A percentile compares a stretch with the other conserved stretches of the same genome.
Conservation (phyloP, 2,888 invertebrate species). For the Tetramorium bicarinatum region DNA sequence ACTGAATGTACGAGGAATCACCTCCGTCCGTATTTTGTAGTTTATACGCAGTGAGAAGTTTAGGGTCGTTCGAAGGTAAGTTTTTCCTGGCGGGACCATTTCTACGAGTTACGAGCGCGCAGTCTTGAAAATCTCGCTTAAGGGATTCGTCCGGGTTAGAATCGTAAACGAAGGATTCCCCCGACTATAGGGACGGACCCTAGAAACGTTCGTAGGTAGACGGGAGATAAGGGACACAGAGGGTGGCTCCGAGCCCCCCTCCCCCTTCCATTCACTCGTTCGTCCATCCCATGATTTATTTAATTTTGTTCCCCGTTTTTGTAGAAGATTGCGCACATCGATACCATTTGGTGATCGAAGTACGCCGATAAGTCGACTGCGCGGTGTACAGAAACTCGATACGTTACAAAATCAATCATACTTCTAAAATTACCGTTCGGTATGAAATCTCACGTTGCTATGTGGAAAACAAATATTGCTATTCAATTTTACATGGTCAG, state of each 20-base stretch:
- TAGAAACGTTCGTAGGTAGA: constrained; percentile 77
- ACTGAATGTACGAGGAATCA: constrained; percentile 37
- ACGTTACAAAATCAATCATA: constrained; percentile 54
- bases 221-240: constrained; percentile 76
- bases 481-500: constrained; percentile 28
- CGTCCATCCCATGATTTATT: constrained; percentile 79
- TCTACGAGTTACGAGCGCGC: constrained; percentile 76
- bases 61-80: constrained; percentile 68
- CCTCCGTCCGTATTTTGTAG: constrained; percentile 54
- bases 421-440: constrained; percentile 50
- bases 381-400: constrained; percentile 30
- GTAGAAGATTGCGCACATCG: constrained; percentile 71
- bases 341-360: constrained; percentile 62
- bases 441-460: constrained; percentile 49
- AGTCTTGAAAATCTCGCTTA: constrained; percentile 79
- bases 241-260: constrained; percentile 55
- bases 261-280: background rate
- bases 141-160: constrained; percentile 74
- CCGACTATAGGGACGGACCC: constrained; percentile 77
- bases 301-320: constrained; percentile 80
- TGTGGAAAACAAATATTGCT: constrained; percentile 48
- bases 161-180: constrained; percentile 77
- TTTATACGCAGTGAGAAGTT: constrained; percentile 60
- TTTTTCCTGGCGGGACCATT: constrained; percentile 75
- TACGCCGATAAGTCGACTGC: constrained; percentile 61